Percentiles rank a stretch among this genome's conserved stretches.
These are phyloP conservation scores for Bugula neritina DNA, from an alignment of 2,888 invertebrate genomes.

Conservation along the genomic window DNA sequence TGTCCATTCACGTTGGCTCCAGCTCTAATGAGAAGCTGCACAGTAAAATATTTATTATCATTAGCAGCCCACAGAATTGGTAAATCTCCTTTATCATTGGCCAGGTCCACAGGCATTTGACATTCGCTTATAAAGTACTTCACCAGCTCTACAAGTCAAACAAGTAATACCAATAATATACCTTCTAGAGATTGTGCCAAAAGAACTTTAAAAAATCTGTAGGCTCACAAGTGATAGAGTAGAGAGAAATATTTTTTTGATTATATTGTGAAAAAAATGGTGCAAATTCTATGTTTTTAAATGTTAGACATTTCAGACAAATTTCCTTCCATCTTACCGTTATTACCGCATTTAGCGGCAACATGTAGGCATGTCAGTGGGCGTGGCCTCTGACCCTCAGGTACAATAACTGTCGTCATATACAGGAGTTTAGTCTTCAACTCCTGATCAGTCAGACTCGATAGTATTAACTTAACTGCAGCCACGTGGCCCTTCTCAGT, in stretches of 20 bases:
- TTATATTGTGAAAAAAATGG: too few species aligned
- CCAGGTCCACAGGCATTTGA: slow-evolving; percentile 35
- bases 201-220: too few species aligned
- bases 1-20: slow-evolving; percentile 38
- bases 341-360: slow-evolving; percentile 31
- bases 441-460: background rate
- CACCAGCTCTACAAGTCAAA: slow-evolving; percentile 32
- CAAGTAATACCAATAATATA: slow-evolving; percentile 36
- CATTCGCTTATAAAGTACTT: slow-evolving; percentile 27
- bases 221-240: too few species aligned
- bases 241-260: too few species aligned
- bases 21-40: slow-evolving; percentile 34
- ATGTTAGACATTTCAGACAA: too few species aligned
- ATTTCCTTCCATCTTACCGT: too few species aligned
- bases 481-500: slow-evolving; percentile 38
- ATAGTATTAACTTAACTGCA: slow-evolving; percentile 33
- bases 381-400: slow-evolving; percentile 44
- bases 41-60: slow-evolving; percentile 38
- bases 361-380: slow-evolving; percentile 34
- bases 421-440: background rate
- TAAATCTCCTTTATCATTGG: slow-evolving; percentile 46
- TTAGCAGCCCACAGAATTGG: slow-evolving; percentile 49
- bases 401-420: slow-evolving; percentile 32
- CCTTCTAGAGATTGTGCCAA: too few species aligned
- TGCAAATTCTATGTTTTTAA: too few species aligned